Base-by-base conservation (phyloP, 2,888 invertebrate species). In the Amiota mariae region DNA sequence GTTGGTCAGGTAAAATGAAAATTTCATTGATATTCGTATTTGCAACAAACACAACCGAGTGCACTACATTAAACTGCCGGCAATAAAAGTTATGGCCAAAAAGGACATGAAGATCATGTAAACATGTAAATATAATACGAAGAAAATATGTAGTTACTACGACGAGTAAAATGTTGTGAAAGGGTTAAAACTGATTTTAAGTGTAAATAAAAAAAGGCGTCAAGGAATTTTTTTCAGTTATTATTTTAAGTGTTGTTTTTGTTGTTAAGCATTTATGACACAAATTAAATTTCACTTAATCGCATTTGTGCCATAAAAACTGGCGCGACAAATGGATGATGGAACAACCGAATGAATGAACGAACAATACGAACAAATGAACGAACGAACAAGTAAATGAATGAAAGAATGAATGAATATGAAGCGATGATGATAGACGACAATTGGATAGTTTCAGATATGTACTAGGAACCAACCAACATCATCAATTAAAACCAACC, bases 201-300 rank as follows among this genome's bases (percentile, higher is more conserved):
- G 77, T 74, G 78, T 49, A 63, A 72, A 81, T 81, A 82, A 79
- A 81, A 79, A 72, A 78, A 82, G 81, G 82, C 85, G 81, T 81
- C 81, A 82, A 79, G 79, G 73, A 77, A 77, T 24, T 11, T 57
- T 18, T 20, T 15, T 11, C 2, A 59, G 20, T 24, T 59, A 12
- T 59, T 20, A 48, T 63, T 24, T n/a, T 10, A 48, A 15, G 72
- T 51, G 67, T 71, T 77, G 75, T 77, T 79, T 36, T 36, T 51
- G 71, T 18, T 20, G 59, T 54, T 36, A 54, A 54, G 15, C 15
- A 20, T 82, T 85, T 85, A 85, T 72, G 78, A 75, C 83, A 83
- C 78, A 84, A 84, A 84, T 85, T 80, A 77, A 78, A 84, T 78
- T 83, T 79, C 79, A 86, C 81, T 82, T 82, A 84, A 82, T 82